Evolutionary conservation across 2,888 invertebrate species (phyloP).

Genomic region (Sceliomorpha sp.): DNA sequence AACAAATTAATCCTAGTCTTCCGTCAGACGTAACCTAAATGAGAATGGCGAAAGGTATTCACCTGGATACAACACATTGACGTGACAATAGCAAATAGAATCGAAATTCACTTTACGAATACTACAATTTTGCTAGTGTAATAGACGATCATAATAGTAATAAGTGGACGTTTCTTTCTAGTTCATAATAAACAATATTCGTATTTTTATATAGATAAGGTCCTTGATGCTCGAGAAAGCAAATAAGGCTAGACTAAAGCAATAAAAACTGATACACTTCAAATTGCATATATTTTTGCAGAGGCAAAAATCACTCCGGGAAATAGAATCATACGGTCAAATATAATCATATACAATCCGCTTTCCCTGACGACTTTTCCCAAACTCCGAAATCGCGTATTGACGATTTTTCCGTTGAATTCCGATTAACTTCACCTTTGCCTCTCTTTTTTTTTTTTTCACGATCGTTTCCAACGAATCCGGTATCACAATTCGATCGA

Average conservation of each 20-base stretch:
- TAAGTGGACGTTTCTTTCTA: conserved; percentile 25
- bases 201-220: conserved; percentile 41
- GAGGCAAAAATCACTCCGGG: conserved; percentile 23
- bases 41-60: conserved; percentile 14
- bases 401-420: conserved; percentile 18
- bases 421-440: conserved; percentile 11
- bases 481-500: conserved; percentile 31
- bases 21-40: conserved; percentile 35
- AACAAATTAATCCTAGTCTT: conserved; percentile 50
- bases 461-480: conserved; percentile 26
- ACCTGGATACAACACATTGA: conserved; percentile 20
- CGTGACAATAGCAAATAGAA: conserved; percentile 46
- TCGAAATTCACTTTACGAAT: conserved; percentile 38
- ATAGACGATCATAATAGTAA: conserved; percentile 28
- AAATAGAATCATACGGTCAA: conserved; percentile 20
- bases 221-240: conserved; percentile 22
- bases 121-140: conserved; percentile 36
- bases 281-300: conserved; percentile 37
- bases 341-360: conserved; percentile 12
- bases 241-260: conserved; percentile 44
- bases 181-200: conserved; percentile 30
- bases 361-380: conserved; percentile 20
- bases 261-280: conserved; percentile 37
- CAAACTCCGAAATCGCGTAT: conserved; percentile 10
- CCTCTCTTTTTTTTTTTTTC: too few relatives aligned